Conservation (phyloP, 2,797 vertebrate genomes). For the Diplodus sargus region DNA sequence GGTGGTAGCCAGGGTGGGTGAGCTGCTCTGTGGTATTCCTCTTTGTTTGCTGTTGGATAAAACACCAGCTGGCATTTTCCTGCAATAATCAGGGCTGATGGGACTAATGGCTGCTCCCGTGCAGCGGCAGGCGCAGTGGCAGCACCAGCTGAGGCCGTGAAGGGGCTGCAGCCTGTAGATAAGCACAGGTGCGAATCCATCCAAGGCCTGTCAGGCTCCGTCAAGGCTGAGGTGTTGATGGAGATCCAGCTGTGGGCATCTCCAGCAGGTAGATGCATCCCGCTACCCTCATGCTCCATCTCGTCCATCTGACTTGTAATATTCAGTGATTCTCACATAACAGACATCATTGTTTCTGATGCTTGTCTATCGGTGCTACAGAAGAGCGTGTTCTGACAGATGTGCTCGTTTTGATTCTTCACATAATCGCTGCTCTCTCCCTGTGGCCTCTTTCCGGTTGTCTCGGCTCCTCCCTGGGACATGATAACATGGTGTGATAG, state of each 20-base stretch:
- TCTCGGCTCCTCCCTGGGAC: conserved; percentile 30
- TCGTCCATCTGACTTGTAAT: conserved; percentile 54
- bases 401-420: conserved; percentile 40
- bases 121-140: conserved; percentile 58
- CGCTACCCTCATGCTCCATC: conserved; percentile 46
- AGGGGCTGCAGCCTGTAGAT: conserved; percentile 64
- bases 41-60: conserved; percentile 80
- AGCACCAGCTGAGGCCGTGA: conserved; percentile 73
- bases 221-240: conserved; percentile 82
- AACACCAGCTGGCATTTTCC: conserved; percentile 82
- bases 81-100: conserved; percentile 75
- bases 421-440: conserved; percentile 5
- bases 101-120: conserved; percentile 71
- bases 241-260: conserved; percentile 71
- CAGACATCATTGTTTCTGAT: conserved; percentile 32
- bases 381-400: conserved; percentile 30
- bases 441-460: conserved; percentile 8
- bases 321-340: conserved; percentile 15
- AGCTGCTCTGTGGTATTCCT: conserved; percentile 75
- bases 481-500: conserved; percentile 46
- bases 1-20: conserved; percentile 69
- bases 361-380: not conserved
- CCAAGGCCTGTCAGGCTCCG: conserved; percentile 61
- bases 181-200: conserved; percentile 78
- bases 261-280: conserved; percentile 47